Base-by-base conservation (phyloP, 92 coral and sea anemone genomes). In the Porites divaricata region DNA sequence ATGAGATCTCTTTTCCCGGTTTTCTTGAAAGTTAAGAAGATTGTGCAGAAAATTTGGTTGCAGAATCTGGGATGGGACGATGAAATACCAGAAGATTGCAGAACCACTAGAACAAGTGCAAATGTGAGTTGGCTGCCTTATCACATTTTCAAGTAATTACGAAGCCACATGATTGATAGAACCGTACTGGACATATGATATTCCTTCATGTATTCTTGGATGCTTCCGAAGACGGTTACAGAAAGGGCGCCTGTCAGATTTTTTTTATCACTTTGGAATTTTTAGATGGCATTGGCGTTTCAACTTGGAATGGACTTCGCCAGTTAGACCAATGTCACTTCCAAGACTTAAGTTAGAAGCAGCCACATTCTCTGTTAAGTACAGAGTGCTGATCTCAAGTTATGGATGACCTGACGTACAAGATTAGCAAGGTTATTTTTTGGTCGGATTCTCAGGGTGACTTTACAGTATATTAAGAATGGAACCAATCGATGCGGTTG, bases 291-390 rank as follows among this genome's bases (percentile, higher is more conserved):
- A 35, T 35, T 35, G 45, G 45, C 83, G n/a, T 85, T 89, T 74
- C 77, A 72, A 28, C 28, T 89, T 73, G 92, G 88, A 9, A 82
- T 83, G 54, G 80, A 59, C 80, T 12, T 28, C 87, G 67, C 89
- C 91, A 19, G 75, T 87, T 26, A 82, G 80, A 73, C 81, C 91
- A 21, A 52, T 83, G 11, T 80, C 88, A n/a, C 61, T 81, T 20
- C 93, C 93, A 65, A 86, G 90, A 49, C 79, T 85, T 35, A 83
- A 89, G 75, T 74, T 89, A 73, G 86, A 78, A 79, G 83, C 89
- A 49, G 86, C 86, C 12, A 72, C 86, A 25, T 51, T 79, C 17
- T 11, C 90, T 21, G 61, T 62, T 19, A 80, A 22, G 70, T 79
- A 65, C 21, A 66, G 54, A 20, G 79, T 66, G 70, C 61, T 65